Base-by-base conservation (phyloP, 2,797 vertebrate genomes). In the Trachops cirrhosus region DNA sequence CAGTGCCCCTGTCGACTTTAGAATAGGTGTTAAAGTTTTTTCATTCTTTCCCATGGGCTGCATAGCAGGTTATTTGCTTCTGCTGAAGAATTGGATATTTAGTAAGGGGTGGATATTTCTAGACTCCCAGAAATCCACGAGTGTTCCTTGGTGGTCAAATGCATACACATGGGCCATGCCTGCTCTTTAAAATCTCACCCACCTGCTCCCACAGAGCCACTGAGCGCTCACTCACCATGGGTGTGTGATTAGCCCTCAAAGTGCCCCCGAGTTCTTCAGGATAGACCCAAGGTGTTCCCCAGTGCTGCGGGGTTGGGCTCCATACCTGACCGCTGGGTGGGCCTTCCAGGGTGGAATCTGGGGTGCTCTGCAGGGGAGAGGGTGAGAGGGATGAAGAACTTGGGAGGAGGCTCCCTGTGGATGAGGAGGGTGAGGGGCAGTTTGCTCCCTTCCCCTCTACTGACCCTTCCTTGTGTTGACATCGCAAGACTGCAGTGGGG, bases 1-100 rank as follows among this genome's bases (percentile, higher is more conserved):
- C 50, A 44, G 39, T 54, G 10, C 4, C 11, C 24, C 12, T 83
- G 64, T 44, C 15, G 1, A 74, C 44, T 39, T 85, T 62, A 80
- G 71, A 37, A 3, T 16, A 80, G 37, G 14, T 57, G 7, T 74
- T 67, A n/a, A 74, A 64, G 7, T 68, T 73, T 84, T 62, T 44
- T 21, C 48, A n/a, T 37, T 90, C 67, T 70, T 86, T 67, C 16
- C n/a, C 44, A 52, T n/a, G 41, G 80, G 19, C 48, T 83, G 22
- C 52, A 39, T 26, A 87, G 71, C 39, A 78, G 75, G 26, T 91
- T 75, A 24, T 91, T 93, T 77, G 50, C 73, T 68, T 21, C 19
- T 29, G 57, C 29, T 64, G 26, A 79, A 70, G 50, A 41, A 44
- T 14, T 62, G 50, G 39, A 5, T 78, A 54, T 94, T 77, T 93